These are phyloP conservation scores for Acrocephalus scirpaceus DNA, from an alignment of 2,797 vertebrate species.

Conservation along the genomic window DNA sequence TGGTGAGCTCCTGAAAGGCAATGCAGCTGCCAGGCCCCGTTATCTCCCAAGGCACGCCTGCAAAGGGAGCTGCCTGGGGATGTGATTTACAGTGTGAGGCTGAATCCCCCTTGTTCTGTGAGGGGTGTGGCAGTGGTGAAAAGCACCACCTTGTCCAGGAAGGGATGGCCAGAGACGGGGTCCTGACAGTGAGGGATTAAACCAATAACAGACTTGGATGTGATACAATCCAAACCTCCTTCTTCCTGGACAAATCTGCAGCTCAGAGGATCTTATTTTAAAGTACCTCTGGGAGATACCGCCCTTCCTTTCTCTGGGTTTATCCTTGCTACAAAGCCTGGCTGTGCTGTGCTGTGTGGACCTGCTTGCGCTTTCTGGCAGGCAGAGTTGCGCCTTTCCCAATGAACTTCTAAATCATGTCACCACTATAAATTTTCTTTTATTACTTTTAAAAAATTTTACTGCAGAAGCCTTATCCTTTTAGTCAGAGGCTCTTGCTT, in stretches of 20 bases:
- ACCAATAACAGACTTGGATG: constrained; percentile 1
- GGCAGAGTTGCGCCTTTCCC: background rate
- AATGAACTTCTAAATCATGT: background rate
- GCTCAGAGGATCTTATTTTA: constrained; percentile 17
- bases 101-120: background rate
- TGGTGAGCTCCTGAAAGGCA: background rate
- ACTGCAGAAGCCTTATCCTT: background rate
- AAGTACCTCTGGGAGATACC: background rate
- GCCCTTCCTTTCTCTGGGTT: constrained; percentile 40
- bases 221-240: constrained; percentile 45
- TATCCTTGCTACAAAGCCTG: background rate
- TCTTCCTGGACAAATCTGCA: constrained; percentile 30
- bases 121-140: accelerated
- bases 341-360: background rate
- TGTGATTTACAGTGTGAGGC: background rate
- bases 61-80: background rate
- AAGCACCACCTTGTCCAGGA: constrained; percentile 12
- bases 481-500: background rate
- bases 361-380: background rate
- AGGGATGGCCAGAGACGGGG: background rate
- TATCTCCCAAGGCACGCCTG: background rate
- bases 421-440: background rate
- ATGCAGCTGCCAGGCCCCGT: background rate
- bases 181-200: constrained; percentile 35
- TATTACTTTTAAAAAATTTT: constrained; percentile 1